Conservation (phyloP, 2,113 vertebrate genomes). For the Crocuta crocuta region DNA sequence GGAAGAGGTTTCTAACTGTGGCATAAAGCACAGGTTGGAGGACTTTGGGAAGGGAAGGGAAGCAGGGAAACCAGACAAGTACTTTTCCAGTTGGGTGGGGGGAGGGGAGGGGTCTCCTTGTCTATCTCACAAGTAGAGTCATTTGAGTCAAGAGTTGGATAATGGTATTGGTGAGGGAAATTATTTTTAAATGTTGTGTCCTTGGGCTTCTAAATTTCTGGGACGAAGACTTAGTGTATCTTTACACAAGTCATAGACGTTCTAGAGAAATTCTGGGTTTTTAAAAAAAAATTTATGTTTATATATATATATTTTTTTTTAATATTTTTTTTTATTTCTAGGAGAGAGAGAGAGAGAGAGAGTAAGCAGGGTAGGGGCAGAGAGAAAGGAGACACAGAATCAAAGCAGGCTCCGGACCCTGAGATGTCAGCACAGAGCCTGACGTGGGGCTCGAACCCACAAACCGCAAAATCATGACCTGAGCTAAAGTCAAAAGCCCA, state of each 20-base stretch:
- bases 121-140: neutral
- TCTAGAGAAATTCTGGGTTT: conserved; percentile 9
- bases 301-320: no score
- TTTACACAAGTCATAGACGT: neutral
- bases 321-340: no score
- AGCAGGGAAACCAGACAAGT: neutral
- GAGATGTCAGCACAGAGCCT: no score
- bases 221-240: neutral
- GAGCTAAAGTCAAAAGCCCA: no score
- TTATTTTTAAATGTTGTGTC: neutral
- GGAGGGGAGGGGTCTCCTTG: neutral
- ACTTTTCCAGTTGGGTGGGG: neutral
- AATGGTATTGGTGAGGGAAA: neutral
- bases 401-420: no score
- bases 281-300: no score
- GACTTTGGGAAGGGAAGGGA: neutral
- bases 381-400: no score
- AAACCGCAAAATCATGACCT: no score
- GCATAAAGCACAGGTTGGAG: neutral
- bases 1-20: neutral
- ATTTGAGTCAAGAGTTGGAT: neutral
- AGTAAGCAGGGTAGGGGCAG: no score
- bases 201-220: conserved; percentile 6
- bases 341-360: no score
- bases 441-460: no score